Base-by-base conservation (phyloP, 2,797 vertebrate genomes). In the Valencia hispanica region DNA sequence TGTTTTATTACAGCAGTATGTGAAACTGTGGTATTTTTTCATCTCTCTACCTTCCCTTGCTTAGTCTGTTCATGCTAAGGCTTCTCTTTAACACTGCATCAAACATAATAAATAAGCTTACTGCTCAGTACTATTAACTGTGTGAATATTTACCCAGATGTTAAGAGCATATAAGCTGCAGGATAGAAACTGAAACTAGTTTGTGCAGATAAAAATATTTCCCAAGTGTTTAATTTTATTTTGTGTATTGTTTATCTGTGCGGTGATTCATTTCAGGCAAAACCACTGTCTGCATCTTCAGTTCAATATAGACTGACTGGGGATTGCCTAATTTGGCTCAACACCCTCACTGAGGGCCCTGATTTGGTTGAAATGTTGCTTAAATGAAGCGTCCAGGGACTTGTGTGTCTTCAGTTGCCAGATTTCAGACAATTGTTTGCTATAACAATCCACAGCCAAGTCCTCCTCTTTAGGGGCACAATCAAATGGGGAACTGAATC, bases 121-220 rank as follows among this genome's bases (percentile, higher is more conserved):
- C 18, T 73, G 39, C 39, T 59, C 53, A 59, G 27, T 43, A 32
- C 79, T 2, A 11, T 79, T 48, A 43, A 69, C 25, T 51, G 45
- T 32, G 36, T 73, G 47, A 73, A 69, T 81, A 69, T 84, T 75
- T 59, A 63, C 27, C 57, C 1, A 32, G 15, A 50, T 68, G 68
- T 61, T 41, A 41, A n/a, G 36, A 25, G 72, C 68, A 55, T 82
- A 79, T 76, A 78, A 78, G 72, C 68, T 61, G 75, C 72, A 51
- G 65, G 65, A 68, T 69, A 41, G 47, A 82, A 79, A 70, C 65
- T 47, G 30, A 71, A 87, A 68, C 48, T 39, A 53, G 12, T 75
- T 79, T 65, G 25, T 82, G 70, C 68, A 74, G 84, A 85, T 73
- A 78, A 88, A 83, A 77, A 36, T 41, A 84, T 83, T 85, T 69